Evolutionary conservation across 2,888 invertebrate species (phyloP), one percentile per base, ranked within the genome.

Genomic region (Nomada lathburiana): DNA sequence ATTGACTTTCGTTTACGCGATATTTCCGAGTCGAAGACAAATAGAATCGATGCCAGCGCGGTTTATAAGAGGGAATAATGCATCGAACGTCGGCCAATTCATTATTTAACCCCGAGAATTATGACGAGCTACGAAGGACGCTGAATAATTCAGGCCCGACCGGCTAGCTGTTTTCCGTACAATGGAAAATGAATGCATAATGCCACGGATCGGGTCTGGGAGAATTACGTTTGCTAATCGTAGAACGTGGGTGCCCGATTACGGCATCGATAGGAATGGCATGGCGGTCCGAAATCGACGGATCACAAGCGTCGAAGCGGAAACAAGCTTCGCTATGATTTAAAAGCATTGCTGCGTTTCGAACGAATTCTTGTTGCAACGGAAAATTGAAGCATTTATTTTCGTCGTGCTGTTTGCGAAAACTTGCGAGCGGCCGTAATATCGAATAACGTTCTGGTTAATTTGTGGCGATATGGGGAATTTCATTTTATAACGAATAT

Each of bases 11-110:
- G 85, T 88, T 87, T 86, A 79, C 85, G 57, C 79, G 84, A 89
- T 87, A 89, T 89, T 91, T 42, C 88, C 89, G 91, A 93, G 91
- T 92, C 90, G 91, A 92, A 93, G 90, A 90, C 90, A 92, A 93
- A 93, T 91, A 93, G 90, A 91, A 92, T 92, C 91, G 91, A 91
- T 92, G 90, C 90, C 80, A 71, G 80, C 29, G 83, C 78, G 74
- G 79, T 77, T 88, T 86, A 89, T 68, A 92, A 91, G 91, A 91
- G 90, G 81, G 92, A 93, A 93, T 92, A 92, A 92, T 91, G 89
- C 91, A 92, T 90, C 86, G 88, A 60, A 65, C 63, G 23, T 73
- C 53, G 60, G 53, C 50, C 47, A 50, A 76, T 76, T 73, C 23
- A 81, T 82, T 81, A 82, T 82, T 82, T 82, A 82, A 59, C 47